Conservation (phyloP, 2,797 vertebrate genomes). For the Glossophaga mutica region DNA sequence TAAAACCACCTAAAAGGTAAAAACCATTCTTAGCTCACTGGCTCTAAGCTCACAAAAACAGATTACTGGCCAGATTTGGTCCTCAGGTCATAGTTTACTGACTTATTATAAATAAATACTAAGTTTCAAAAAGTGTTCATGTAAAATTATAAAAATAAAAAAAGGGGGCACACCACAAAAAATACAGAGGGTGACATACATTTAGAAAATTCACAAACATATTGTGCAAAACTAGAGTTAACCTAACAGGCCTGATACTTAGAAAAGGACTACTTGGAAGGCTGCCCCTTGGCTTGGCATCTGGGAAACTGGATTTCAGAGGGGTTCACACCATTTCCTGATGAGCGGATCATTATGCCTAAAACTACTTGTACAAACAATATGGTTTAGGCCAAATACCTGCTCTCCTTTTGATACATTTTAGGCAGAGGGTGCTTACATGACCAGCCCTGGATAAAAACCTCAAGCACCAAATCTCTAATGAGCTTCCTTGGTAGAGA, state of each 20-base stretch:
- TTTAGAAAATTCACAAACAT: not conserved
- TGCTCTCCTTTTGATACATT: not conserved
- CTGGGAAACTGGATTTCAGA: not conserved
- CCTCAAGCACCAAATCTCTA: not conserved
- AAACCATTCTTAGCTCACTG: not conserved
- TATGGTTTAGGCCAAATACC: not conserved
- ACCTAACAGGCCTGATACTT: not conserved
- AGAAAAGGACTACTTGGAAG: not conserved
- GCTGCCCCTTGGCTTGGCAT: not conserved
- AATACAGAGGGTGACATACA: not conserved
- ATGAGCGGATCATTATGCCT: not conserved
- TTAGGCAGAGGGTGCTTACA: not conserved
- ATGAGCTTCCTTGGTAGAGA: not conserved
- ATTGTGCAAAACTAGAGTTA: not conserved
- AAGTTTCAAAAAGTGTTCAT: not conserved
- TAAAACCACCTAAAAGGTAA: not conserved
- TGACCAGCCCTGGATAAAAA: not conserved
- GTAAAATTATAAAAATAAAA: slow-evolving; percentile 23
- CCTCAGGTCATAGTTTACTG: not conserved
- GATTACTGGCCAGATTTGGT: not conserved
- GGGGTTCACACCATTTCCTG: not conserved
- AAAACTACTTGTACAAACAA: not conserved
- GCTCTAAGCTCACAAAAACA: not conserved
- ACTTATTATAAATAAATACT: not conserved
- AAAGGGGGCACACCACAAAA: not conserved